Evolutionary conservation across 35 echinoderm and acorn worm genomes (phyloP).

Genomic region (Apostichopus parvimensis): DNA sequence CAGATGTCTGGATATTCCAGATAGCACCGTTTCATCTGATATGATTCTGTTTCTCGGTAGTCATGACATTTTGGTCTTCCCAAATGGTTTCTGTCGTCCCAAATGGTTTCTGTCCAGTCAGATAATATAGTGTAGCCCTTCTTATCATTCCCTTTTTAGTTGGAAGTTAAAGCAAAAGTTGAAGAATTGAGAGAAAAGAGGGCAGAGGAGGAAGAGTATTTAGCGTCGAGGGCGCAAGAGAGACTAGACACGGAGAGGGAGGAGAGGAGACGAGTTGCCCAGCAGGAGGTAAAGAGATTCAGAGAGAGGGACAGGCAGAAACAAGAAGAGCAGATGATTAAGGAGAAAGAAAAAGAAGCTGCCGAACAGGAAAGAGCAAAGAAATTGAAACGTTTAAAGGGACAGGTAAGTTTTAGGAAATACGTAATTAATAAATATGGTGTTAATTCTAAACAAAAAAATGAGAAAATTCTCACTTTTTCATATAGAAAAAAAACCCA

Average conservation of each 20-base stretch:
- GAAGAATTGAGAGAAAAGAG: conserved; percentile 65
- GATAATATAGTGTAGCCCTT: too few species aligned
- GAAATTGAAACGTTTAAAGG: conserved; percentile 81
- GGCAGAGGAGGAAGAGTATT: conserved; percentile 69
- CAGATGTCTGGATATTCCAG: too few species aligned
- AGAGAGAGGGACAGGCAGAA: conserved; percentile 70
- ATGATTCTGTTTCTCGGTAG: not conserved
- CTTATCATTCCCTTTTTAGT: conserved; percentile 37
- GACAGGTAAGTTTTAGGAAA: conserved; percentile 60
- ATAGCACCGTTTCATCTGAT: not conserved
- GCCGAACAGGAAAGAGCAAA: conserved; percentile 60
- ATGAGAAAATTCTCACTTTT: too few species aligned
- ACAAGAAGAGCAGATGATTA: conserved; percentile 68
- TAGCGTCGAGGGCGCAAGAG: conserved; percentile 26
- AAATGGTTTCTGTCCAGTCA: too few species aligned
- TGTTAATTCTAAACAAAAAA: too few species aligned
- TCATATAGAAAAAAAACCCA: too few species aligned
- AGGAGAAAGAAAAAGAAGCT: conserved; percentile 69
- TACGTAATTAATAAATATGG: too few species aligned
- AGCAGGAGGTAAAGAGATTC: conserved; percentile 74
- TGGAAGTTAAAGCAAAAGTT: conserved; percentile 72
- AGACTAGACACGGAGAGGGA: conserved; percentile 56
- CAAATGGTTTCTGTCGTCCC: too few species aligned
- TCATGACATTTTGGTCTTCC: too few species aligned
- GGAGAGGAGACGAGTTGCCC: conserved; percentile 63